phyloP scores from a whole-genome alignment of 2,797 vertebrate species.

The Parauchenoglanis ngamensis region DNA sequence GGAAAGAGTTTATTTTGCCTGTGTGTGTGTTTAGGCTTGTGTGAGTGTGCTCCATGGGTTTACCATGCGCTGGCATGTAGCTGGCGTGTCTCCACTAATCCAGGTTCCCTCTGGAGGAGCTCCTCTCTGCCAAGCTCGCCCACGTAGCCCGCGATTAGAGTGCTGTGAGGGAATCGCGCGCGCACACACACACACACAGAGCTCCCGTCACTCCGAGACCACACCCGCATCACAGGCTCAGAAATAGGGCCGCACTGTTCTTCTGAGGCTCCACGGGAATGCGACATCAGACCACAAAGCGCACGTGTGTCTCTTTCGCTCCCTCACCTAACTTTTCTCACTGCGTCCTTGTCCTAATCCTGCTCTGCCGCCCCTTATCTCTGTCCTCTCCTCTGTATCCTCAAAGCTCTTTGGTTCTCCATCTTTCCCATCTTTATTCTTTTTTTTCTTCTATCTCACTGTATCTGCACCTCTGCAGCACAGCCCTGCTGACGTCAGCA shows the following conservation, averaged over 20 bases:
- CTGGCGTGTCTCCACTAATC: slow-evolving; percentile 72
- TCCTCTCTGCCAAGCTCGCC: slow-evolving; percentile 62
- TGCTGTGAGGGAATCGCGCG: slow-evolving; percentile 33
- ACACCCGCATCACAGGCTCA: slow-evolving; percentile 50
- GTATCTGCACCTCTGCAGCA: slow-evolving; percentile 65
- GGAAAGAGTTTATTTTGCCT: not conserved
- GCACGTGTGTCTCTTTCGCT: slow-evolving; percentile 42
- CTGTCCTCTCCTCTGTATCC: not conserved
- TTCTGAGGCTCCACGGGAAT: slow-evolving; percentile 57
- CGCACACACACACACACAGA: slow-evolving; percentile 51
- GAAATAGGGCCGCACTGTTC: slow-evolving; percentile 63
- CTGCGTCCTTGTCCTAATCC: not conserved
- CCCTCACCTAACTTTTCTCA: not conserved
- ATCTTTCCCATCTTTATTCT: not conserved
- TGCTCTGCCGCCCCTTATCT: not conserved
- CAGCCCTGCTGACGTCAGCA: slow-evolving; percentile 76
- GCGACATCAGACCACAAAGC: slow-evolving; percentile 33
- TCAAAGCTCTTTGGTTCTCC: slow-evolving; percentile 37
- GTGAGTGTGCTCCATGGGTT: slow-evolving; percentile 34
- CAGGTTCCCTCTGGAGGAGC: slow-evolving; percentile 65
- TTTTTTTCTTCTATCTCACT: slow-evolving; percentile 2
- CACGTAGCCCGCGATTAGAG: slow-evolving; percentile 58
- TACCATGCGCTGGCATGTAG: slow-evolving; percentile 66
- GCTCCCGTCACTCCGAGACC: slow-evolving; percentile 30
- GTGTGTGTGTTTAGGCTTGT: slow-evolving; percentile 4